These are phyloP conservation scores for Drosophila funebris DNA, from an alignment of 1,140 invertebrate genomes.

Conservation along the genomic window DNA sequence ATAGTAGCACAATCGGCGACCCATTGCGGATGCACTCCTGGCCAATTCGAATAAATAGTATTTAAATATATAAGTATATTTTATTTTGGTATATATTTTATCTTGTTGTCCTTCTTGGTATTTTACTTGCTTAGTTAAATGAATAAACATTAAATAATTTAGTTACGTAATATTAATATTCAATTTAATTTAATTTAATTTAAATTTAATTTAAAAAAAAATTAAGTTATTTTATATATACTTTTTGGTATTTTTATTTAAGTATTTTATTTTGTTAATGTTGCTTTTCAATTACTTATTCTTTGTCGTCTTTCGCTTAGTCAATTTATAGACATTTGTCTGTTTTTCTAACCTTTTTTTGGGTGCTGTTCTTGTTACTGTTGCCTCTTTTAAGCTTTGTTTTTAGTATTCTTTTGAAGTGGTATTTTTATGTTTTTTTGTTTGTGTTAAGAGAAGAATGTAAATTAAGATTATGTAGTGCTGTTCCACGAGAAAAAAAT, in stretches of 20 bases:
- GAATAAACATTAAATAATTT: constrained; percentile 80
- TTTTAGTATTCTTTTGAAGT: constrained; percentile 30
- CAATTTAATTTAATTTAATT: constrained; percentile 70
- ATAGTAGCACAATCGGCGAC: constrained; percentile 14
- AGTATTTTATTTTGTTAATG: constrained; percentile 11
- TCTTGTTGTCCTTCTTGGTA: constrained; percentile 17
- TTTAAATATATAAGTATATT: constrained; percentile 38
- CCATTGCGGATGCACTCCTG: neutral
- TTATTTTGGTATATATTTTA: constrained; percentile 17
- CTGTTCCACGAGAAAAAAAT: constrained; percentile 26
- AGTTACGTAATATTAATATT: constrained; percentile 72
- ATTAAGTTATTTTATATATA: constrained; percentile 49
- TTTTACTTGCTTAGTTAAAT: constrained; percentile 57
- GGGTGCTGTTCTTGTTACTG: constrained; percentile 38
- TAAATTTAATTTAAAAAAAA: constrained; percentile 65
- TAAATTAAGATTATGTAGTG: constrained; percentile 52
- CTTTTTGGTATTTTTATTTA: constrained; percentile 28
- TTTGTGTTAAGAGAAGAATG: no score
- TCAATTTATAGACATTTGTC: constrained; percentile 69
- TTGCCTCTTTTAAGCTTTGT: constrained; percentile 77
- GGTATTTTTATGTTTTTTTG: constrained; percentile 35
- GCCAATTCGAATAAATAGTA: constrained; percentile 30
- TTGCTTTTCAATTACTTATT: constrained; percentile 15
- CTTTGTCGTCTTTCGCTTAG: constrained; percentile 31
- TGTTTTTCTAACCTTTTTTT: constrained; percentile 32